Conservation (phyloP, 2,888 invertebrate genomes). For the Podotricha telesiphe region DNA sequence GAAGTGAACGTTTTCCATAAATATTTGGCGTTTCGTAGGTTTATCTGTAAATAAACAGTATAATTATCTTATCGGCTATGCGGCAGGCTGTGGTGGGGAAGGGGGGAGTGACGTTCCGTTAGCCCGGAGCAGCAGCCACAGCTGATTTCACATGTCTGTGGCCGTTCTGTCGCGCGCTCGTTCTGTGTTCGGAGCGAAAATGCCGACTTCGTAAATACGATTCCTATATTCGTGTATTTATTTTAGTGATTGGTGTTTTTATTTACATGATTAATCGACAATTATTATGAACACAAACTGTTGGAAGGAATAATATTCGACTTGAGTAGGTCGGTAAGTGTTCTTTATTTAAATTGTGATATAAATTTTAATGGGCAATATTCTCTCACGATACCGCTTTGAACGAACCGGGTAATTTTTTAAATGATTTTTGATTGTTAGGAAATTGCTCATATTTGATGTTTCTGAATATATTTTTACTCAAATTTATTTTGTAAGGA, state of each 20-base stretch:
- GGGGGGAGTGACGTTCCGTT: conserved; percentile 55
- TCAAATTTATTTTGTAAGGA: background rate
- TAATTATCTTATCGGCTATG: conserved; percentile 65
- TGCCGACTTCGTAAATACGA: conserved; percentile 64
- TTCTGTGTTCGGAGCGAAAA: conserved; percentile 55
- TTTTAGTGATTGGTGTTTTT: conserved; percentile 40
- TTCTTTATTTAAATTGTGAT: conserved; percentile 18
- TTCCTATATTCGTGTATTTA: conserved; percentile 29
- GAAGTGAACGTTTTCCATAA: conserved; percentile 41
- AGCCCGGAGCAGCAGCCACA: conserved; percentile 55
- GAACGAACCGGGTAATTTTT: conserved; percentile 13
- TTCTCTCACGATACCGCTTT: conserved; percentile 24
- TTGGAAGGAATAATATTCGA: conserved; percentile 27
- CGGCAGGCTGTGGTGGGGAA: conserved; percentile 51
- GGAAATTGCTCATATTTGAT: conserved; percentile 7
- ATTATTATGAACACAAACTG: conserved; percentile 25
- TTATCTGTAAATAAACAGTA: conserved; percentile 66
- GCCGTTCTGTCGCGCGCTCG: conserved; percentile 61
- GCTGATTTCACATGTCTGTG: conserved; percentile 80
- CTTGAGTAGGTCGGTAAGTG: conserved; percentile 34
- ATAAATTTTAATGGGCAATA: conserved; percentile 20
- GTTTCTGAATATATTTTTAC: conserved; percentile 10
- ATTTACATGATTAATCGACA: conserved; percentile 35
- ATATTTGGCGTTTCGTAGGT: conserved; percentile 45
- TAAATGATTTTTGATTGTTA: conserved; percentile 17